Evolutionary conservation across 2,888 invertebrate species (phyloP), one percentile per base, ranked within the genome.

Genomic region (Phengaris alcon): DNA sequence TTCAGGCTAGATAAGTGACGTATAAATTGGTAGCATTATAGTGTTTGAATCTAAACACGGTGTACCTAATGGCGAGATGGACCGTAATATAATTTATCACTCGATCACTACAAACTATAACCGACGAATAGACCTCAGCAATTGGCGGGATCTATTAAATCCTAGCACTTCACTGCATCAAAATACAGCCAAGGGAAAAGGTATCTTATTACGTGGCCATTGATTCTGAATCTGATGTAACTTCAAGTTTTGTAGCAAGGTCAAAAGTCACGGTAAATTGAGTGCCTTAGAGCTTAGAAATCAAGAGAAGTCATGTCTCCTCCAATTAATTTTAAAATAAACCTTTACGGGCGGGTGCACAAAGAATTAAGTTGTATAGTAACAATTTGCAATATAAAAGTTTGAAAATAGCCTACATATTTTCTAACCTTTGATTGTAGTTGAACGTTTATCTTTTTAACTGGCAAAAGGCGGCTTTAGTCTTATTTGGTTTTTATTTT

Each of bases 241-340:
- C 13, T 7, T 5, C 64, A 64, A 48, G 46, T 22, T 48, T 68
- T 75, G 15, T 6, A 9, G 69, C 55, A 75, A 75, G 75, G 75
- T 75, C 75, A 69, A n/a, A 69, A 7, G 54, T 54, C 44, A 69
- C 64, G 64, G 48, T 35, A 59, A 64, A 59, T 74, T 74, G 22
- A 51, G 54, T 64, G 22, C 35, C 35, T 35, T 2, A 35, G 35
- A 2, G n/a, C 22, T 59, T 46, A 35, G 59, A 35, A 51, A 64
- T 48, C 10, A 64, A 74, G 74, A 48, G 35, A 35, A 3, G 35
- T 3, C 59, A 35, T 74, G 74, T 64, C 74, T 64, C 51, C 3
- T 35, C 35, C 51, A 74, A 51, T 51, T 64, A 44, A 15, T 74
- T 74, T 74, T 52, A 51, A 51, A 48, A 74, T 64, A 74, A 35